phyloP scores from a whole-genome alignment of 2,797 vertebrate genomes.

The Heterohyrax brucei region DNA sequence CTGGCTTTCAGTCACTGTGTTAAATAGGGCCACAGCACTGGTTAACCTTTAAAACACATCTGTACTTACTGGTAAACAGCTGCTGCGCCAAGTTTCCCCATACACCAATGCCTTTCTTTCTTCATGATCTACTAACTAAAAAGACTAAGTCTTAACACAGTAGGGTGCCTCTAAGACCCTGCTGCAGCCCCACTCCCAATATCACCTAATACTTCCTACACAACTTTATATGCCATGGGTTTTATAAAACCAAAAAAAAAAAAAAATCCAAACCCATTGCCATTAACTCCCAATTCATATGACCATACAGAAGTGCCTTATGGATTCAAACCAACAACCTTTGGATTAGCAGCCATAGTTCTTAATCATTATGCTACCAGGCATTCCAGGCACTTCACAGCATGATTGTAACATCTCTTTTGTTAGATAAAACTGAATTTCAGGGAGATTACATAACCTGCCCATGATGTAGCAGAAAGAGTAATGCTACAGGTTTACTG shows the following conservation, averaged over 20 bases:
- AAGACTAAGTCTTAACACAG: not conserved
- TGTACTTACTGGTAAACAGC: not conserved
- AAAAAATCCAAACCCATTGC: too few species aligned
- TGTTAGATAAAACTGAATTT: constrained; percentile 60
- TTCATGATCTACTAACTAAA: not conserved
- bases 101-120: not conserved
- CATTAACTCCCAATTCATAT: too few species aligned
- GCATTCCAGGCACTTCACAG: not conserved
- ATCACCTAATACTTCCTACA: constrained; percentile 18
- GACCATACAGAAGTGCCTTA: too few species aligned
- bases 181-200: not conserved
- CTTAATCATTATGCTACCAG: too few species aligned
- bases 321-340: too few species aligned
- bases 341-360: too few species aligned
- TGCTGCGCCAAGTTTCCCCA: not conserved
- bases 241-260: too few species aligned
- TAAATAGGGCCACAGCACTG: not conserved
- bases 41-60: constrained; percentile 32
- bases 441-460: constrained; percentile 31
- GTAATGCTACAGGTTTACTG: not conserved
- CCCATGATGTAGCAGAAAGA: not conserved
- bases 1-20: not conserved
- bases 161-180: not conserved
- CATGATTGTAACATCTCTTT: constrained; percentile 14
- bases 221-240: not conserved